Evolutionary conservation across 2,888 invertebrate species (phyloP).

Genomic region (Eupsilia transversa): DNA sequence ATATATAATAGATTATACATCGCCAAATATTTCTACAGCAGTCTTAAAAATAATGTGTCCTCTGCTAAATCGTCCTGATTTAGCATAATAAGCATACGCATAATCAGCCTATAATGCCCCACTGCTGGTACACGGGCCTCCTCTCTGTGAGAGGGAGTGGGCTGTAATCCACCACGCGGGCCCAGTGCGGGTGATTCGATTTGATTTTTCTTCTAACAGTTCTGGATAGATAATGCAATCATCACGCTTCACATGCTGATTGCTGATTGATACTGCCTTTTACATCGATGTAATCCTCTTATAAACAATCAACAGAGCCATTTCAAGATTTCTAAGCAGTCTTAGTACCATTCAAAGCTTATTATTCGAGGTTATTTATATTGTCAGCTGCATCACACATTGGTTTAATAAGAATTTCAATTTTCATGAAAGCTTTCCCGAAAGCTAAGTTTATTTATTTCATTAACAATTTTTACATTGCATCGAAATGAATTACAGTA

Average conservation of each 20-base stretch:
- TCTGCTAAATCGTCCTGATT: background rate
- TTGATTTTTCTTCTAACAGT: background rate
- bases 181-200: background rate
- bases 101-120: no score
- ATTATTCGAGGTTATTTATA: background rate
- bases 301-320: background rate
- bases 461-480: no score
- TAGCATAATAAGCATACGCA: no score
- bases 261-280: conserved; percentile 22
- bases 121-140: background rate
- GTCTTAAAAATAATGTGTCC: background rate
- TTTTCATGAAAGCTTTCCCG: background rate
- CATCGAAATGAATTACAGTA: no score
- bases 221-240: conserved; percentile 9
- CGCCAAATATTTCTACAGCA: background rate
- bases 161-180: background rate
- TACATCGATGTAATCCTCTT: conserved; percentile 36
- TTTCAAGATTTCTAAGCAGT: conserved; percentile 1
- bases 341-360: conserved; percentile 1
- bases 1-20: background rate
- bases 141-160: background rate
- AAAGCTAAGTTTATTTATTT: no score
- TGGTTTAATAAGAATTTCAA: background rate
- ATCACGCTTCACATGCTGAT: conserved; percentile 29
- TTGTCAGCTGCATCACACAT: background rate